Conservation (phyloP, 2,113 vertebrate species). For the Proterorhinus semilunaris region DNA sequence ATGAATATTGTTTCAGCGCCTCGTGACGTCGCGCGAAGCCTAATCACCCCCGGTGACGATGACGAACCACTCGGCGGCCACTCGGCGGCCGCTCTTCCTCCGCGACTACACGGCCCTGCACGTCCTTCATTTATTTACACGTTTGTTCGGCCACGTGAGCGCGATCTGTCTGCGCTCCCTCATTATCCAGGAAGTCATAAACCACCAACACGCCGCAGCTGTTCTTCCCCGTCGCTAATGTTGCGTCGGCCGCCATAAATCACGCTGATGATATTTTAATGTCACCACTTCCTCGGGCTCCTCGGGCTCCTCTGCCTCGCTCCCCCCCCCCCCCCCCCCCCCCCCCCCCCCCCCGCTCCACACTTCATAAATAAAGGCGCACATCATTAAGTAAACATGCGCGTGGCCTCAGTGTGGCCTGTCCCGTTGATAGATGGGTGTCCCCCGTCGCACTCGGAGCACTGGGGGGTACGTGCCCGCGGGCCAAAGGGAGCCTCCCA, state of each 20-base stretch:
- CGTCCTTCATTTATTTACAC: neutral
- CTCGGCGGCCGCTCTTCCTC: too few relatives aligned
- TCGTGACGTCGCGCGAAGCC: neutral
- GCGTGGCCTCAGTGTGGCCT: constrained; percentile 55
- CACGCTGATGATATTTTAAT: constrained; percentile 77
- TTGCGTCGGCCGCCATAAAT: constrained; percentile 64
- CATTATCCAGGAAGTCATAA: constrained; percentile 52
- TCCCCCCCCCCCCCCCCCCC: constrained; percentile 31
- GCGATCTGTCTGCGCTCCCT: constrained; percentile 47
- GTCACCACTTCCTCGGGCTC: constrained; percentile 73
- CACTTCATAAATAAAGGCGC: constrained; percentile 74
- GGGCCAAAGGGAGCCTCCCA: neutral
- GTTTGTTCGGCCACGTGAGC: constrained; percentile 3
- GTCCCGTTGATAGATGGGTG: constrained; percentile 67
- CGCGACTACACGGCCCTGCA: neutral
- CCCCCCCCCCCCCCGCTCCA: constrained; percentile 47
- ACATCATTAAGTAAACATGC: constrained; percentile 76
- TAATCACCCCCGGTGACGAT: neutral
- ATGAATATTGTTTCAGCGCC: neutral
- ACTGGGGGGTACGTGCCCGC: constrained; percentile 23
- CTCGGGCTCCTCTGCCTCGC: constrained; percentile 58
- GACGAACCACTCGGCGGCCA: neutral
- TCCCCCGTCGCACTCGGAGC: constrained; percentile 24
- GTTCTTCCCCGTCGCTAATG: constrained; percentile 67
- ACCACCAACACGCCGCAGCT: constrained; percentile 50